Evolutionary conservation across 2,113 vertebrate genomes (phyloP), one percentile per base, ranked within the genome.

Genomic region (Mixornis gularis): DNA sequence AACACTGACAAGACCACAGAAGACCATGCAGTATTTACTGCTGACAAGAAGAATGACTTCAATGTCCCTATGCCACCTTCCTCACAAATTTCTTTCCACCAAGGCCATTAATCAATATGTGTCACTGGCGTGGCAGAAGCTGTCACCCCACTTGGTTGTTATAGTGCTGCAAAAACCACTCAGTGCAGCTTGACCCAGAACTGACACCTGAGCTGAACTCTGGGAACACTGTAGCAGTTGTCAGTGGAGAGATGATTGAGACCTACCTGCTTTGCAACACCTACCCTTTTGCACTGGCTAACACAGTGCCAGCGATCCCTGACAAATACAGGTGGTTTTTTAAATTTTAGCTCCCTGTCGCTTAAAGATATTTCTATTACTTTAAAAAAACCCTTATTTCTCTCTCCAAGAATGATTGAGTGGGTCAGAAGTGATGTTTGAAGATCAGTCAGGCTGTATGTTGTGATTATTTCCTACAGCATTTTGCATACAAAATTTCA

Each of bases 41-140:
- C 64, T 72, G 84, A 90, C 72, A 95, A 88, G 59, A 95, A 89
- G 77, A 93, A 85, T 36, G 46, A 79, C 85, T 95, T 79, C 9
- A 59, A 68, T 82, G 56, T 79, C 56, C 65, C 79, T 64, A 6
- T n/a, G 41, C 40, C 30, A 79, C 34, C 18, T 40, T 78, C 46
- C 51, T 85, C 79, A 64, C 51, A 65, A 41, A 79, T 91, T 63
- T 74, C 43, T 65, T 91, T 34, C 63, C 64, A 29, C 20, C 8
- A 3, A 95, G 68, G 40, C n/a, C 44, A 84, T 94, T 76, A 51
- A 90, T 89, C 93, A 87, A 3, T 8, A 17, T 1, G 13, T 89
- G 73, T 66, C 91, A 91, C 46, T 52, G 81, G 24, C 65, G 60
- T 2, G 4, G 76, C 59, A 86, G 38, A 44, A 69, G 84, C 11